These are phyloP conservation scores for Eristalinus aeneus DNA, from an alignment of 2,888 invertebrate genomes.

Conservation along the genomic window DNA sequence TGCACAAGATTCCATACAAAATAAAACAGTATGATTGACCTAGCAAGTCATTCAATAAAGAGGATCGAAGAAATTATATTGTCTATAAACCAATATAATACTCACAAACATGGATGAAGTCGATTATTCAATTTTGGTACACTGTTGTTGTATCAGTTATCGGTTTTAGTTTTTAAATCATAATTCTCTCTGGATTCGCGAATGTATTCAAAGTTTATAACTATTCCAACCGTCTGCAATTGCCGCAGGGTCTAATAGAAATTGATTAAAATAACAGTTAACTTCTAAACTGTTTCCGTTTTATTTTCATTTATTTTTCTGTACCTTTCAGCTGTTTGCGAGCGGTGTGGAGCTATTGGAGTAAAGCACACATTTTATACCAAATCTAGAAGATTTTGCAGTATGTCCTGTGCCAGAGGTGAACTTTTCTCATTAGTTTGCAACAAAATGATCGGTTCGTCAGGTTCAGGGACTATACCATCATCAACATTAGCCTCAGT, in stretches of 20 bases:
- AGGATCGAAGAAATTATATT: no score
- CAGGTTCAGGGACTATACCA: slow-evolving; percentile 54
- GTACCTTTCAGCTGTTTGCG: slow-evolving; percentile 86
- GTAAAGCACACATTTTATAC: slow-evolving; percentile 94
- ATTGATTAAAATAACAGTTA: background rate
- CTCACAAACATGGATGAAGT: no score
- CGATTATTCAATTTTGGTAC: no score
- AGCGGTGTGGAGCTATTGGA: slow-evolving; percentile 91
- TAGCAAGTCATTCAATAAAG: no score
- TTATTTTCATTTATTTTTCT: slow-evolving; percentile 16
- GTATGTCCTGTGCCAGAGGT: slow-evolving; percentile 88
- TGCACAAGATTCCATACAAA: no score
- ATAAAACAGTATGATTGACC: no score
- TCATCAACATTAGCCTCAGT: slow-evolving; percentile 40
- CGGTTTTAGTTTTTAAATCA: background rate
- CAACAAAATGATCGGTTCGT: slow-evolving; percentile 75
- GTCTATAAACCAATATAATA: no score
- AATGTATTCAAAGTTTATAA: background rate
- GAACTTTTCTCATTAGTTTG: slow-evolving; percentile 79
- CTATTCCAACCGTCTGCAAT: background rate
- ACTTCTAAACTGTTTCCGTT: background rate
- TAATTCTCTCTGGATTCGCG: background rate
- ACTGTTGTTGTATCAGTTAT: no score
- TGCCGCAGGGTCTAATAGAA: background rate
- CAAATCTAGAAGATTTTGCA: slow-evolving; percentile 90